Base-by-base conservation (phyloP, 1,140 invertebrate genomes). In the Asbolus verrucosus region DNA sequence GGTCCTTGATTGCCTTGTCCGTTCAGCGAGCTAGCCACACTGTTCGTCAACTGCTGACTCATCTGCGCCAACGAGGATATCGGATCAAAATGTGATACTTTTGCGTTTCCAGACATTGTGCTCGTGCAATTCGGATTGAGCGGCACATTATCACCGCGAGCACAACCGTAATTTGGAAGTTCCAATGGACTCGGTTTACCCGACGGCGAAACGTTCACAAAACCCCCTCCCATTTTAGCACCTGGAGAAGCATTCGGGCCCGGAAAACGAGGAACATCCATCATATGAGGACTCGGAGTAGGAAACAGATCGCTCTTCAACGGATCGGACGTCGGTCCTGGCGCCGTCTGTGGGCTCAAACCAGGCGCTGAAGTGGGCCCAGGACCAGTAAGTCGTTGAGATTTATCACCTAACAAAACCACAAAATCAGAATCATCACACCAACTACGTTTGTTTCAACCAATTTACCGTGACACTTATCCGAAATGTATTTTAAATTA, bases 1-100 rank as follows among this genome's bases (percentile, higher is more conserved):
- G 84, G 81, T 8, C 84, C 83, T 76, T 84, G 84, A 62, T 84
- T 86, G 54, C 84, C 83, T 69, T 81, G 80, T n/a, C 81, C 78
- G 69, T 82, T 82, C 27, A 82, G 70, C 9, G 82, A 80, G 73
- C 86, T 87, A 6, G 89, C 85, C 27, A 89, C 88, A 70, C 31
- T 90, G 75, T 90, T 94, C 1, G 94, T 94, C 15, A 96, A 80
- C 77, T 95, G 93, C 76, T 96, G 94, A 54, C 92, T 94, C 95
- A 96, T 97, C 81, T 96, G 94, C 15, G 94, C 94, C 75, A 96
- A 86, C 1, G 95, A 97, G 9, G 94, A 94, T 72, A 97, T 96
- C 0, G 95, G 94, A 84, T 97, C 95, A 81, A 96, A 96, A 75
- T 88, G 89, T 60, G 87, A 86, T 8, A 84, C 75, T 76, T 86